Evolutionary conservation across 2,888 invertebrate species (phyloP).

Genomic region (Molanna angustata): DNA sequence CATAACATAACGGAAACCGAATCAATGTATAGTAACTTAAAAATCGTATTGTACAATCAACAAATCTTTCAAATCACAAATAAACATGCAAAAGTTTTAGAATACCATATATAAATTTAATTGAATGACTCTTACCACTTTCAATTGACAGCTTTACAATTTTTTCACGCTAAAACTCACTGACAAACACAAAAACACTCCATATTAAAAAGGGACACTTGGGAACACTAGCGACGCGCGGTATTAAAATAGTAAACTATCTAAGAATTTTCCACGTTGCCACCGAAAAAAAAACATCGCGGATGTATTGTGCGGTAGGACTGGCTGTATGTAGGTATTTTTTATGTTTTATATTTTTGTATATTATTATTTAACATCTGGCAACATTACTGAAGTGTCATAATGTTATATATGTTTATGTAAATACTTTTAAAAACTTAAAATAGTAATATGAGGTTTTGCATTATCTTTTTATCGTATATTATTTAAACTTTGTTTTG

Average conservation of each 20-base stretch:
- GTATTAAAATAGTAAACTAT: slow-evolving; percentile 34
- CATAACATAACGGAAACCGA: slow-evolving; percentile 47
- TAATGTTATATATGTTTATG: too few species aligned
- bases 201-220: slow-evolving; percentile 23
- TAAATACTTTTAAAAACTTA: too few species aligned
- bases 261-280: neutral
- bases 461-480: too few species aligned
- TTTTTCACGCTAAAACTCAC: slow-evolving; percentile 45
- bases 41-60: neutral
- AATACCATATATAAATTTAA: too few species aligned
- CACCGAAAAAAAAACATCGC: neutral
- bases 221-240: slow-evolving; percentile 47
- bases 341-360: too few species aligned
- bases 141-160: slow-evolving; percentile 42
- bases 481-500: too few species aligned
- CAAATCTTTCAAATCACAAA: neutral
- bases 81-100: too few species aligned
- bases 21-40: slow-evolving; percentile 13
- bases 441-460: too few species aligned
- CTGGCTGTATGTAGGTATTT: too few species aligned
- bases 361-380: too few species aligned
- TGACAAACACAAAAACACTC: slow-evolving; percentile 40
- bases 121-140: slow-evolving; percentile 46
- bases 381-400: too few species aligned
- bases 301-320: too few species aligned